Conservation (phyloP, 1,140 invertebrate genomes). For the Leptinotarsa texana region DNA sequence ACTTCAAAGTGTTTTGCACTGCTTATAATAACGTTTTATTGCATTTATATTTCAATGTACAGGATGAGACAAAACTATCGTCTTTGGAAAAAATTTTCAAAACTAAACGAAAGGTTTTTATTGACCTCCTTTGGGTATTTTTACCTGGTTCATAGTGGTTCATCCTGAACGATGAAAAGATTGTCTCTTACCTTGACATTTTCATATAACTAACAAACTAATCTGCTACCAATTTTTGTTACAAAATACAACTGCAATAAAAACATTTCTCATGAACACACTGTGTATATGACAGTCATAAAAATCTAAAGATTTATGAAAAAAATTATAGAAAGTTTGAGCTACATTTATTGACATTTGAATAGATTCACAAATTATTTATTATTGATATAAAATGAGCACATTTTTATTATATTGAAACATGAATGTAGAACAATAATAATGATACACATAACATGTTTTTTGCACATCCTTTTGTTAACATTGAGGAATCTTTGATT, state of each 20-base stretch:
- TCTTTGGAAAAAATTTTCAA: not conserved
- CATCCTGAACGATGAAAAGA: constrained; percentile 26
- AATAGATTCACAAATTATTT: constrained; percentile 46
- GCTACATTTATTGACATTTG: constrained; percentile 55
- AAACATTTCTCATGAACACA: constrained; percentile 44
- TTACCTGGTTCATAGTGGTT: not conserved
- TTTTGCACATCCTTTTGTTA: constrained; percentile 8
- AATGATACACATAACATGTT: constrained; percentile 13
- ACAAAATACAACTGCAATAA: constrained; percentile 41
- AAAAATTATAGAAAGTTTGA: constrained; percentile 52
- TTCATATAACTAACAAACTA: constrained; percentile 5
- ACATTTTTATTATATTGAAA: constrained; percentile 39
- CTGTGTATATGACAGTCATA: constrained; percentile 42
- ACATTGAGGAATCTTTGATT: not conserved
- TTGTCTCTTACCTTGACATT: constrained; percentile 35
- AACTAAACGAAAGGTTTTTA: not conserved
- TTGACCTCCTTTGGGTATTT: too few species aligned
- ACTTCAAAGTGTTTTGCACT: constrained; percentile 21
- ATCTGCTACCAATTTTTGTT: constrained; percentile 13
- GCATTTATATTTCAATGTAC: constrained; percentile 43
- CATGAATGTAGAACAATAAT: constrained; percentile 18
- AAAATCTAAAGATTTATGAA: constrained; percentile 43
- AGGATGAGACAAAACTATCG: constrained; percentile 16
- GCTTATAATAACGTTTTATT: constrained; percentile 32
- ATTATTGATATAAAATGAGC: constrained; percentile 54